A percentile compares a stretch with the other conserved stretches of the same genome.
These are phyloP conservation scores for Latrodectus elegans DNA, from an alignment of 2,888 invertebrate species.

Conservation along the genomic window DNA sequence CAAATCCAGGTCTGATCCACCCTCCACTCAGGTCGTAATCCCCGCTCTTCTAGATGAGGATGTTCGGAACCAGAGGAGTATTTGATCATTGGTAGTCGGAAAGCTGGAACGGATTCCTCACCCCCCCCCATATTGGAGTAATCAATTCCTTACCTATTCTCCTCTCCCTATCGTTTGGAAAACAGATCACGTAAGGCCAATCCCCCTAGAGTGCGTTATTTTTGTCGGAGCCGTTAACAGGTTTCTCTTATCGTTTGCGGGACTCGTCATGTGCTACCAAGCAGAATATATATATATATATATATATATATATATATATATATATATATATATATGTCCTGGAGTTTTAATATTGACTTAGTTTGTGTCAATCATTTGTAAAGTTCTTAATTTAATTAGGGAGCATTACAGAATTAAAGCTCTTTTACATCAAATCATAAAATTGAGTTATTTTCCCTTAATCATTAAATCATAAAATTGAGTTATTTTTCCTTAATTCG, in stretches of 20 bases:
- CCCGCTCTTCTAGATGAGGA: not conserved
- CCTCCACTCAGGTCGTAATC: slow-evolving; percentile 40
- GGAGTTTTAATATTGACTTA: no score
- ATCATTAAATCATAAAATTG: no score
- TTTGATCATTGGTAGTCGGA: slow-evolving; percentile 57
- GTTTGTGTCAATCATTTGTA: no score
- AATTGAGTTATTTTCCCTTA: no score
- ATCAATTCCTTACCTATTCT: not conserved
- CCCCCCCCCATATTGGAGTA: not conserved
- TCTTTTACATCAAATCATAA: no score
- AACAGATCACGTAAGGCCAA: not conserved
- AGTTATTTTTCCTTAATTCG: no score
- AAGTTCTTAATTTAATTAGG: no score
- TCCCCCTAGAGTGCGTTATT: not conserved
- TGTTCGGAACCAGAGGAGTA: slow-evolving; percentile 7
- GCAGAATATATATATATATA: no score
- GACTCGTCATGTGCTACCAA: no score
- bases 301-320: no score
- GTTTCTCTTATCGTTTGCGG: not conserved
- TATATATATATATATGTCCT: no score
- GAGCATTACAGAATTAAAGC: no score
- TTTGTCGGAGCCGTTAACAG: not conserved
- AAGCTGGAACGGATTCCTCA: not conserved
- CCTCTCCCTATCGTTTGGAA: not conserved
- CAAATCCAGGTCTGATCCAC: slow-evolving; percentile 54